Percentiles rank a stretch among this genome's conserved stretches.
These are phyloP conservation scores for Glareola pratincola DNA, from an alignment of 2,113 vertebrate species.

Conservation along the genomic window DNA sequence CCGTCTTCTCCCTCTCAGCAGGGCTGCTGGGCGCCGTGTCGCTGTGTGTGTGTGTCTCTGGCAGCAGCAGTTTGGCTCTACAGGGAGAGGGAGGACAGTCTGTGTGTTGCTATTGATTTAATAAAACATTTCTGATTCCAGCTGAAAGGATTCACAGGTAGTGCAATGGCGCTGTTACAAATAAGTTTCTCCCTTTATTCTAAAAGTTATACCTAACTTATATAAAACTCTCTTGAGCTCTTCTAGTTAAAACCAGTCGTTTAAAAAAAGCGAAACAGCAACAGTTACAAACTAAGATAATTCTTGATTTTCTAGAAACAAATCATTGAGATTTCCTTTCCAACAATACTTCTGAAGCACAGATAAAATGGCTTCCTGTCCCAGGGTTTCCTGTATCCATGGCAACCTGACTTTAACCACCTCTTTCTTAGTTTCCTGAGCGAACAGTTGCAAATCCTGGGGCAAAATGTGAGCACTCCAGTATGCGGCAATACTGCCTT, in stretches of 20 bases:
- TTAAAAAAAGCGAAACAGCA: background rate
- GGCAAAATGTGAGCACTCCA: constrained; percentile 8
- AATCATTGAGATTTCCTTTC: constrained; percentile 70
- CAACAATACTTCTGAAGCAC: constrained; percentile 73
- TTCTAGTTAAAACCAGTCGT: background rate
- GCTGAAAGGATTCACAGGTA: background rate
- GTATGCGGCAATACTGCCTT: background rate
- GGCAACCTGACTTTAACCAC: constrained; percentile 74
- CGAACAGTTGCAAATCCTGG: constrained; percentile 35
- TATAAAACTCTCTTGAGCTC: background rate
- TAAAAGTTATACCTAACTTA: background rate
- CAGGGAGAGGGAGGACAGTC: background rate
- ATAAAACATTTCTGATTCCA: background rate
- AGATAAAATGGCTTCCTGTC: constrained; percentile 81
- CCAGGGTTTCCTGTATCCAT: constrained; percentile 84
- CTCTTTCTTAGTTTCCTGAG: constrained; percentile 74
- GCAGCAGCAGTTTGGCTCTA: background rate
- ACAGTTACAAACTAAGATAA: background rate
- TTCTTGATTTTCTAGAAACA: constrained; percentile 61
- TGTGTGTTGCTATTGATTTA: background rate
- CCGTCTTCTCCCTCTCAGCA: background rate
- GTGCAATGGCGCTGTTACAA: background rate
- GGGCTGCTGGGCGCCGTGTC: no score
- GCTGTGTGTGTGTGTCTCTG: no score
- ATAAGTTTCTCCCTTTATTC: background rate